A percentile compares a stretch with the other conserved stretches of the same genome.
Evolutionary conservation across 2,113 vertebrate species (phyloP).

Genomic region (Gobius niger): DNA sequence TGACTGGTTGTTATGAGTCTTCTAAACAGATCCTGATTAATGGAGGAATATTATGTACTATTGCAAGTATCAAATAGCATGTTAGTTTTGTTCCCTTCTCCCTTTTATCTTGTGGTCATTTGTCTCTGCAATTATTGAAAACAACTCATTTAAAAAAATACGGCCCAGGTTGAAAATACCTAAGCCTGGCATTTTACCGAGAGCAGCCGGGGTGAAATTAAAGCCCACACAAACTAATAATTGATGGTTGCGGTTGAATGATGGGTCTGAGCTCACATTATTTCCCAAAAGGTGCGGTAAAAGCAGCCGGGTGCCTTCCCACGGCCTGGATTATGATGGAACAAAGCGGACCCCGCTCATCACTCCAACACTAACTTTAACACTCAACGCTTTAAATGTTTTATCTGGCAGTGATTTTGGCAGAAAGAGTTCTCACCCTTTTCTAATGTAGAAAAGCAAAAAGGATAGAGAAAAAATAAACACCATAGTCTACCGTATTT

Average conservation of each 20-base stretch:
- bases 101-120: neutral
- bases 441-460: neutral
- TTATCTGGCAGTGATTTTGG: neutral
- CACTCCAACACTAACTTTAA: neutral
- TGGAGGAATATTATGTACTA: too few relatives aligned
- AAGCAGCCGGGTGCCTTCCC: slow-evolving; percentile 5
- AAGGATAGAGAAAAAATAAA: neutral
- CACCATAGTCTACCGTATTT: neutral
- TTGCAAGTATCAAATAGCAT: neutral
- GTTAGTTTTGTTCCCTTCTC: neutral
- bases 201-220: neutral
- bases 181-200: neutral
- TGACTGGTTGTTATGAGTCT: too few relatives aligned
- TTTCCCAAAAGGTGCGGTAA: slow-evolving; percentile 12
- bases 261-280: slow-evolving; percentile 5
- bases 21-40: too few relatives aligned
- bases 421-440: too few relatives aligned
- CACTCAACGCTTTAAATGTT: neutral
- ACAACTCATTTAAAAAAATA: neutral
- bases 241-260: slow-evolving; percentile 11
- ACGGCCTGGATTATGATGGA: neutral
- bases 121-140: slow-evolving; percentile 9
- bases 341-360: slow-evolving; percentile 6
- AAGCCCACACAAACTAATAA: slow-evolving; percentile 13
- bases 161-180: neutral